These are phyloP conservation scores for Callyntrura guangdongensis DNA, from an alignment of 2,888 invertebrate species.

Conservation along the genomic window DNA sequence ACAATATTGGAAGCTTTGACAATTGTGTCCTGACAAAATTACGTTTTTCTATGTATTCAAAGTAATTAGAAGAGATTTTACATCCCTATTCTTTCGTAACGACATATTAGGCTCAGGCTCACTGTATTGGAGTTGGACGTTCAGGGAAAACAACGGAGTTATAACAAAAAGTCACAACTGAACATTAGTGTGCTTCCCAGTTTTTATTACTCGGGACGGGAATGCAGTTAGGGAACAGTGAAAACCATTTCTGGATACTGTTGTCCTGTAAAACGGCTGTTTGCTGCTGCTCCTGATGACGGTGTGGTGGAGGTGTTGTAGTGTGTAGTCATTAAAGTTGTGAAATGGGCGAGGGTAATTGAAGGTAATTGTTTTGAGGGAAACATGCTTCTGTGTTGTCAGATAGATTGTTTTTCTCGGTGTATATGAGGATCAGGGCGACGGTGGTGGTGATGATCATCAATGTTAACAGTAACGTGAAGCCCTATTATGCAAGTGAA, in stretches of 20 bases:
- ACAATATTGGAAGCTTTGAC: no score
- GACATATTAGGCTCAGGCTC: neutral
- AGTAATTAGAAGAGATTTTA: conserved; percentile 65
- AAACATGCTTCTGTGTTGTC: conserved; percentile 54
- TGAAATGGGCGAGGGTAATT: conserved; percentile 76
- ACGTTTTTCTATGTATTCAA: conserved; percentile 52
- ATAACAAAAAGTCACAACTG: neutral
- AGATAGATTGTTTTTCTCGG: conserved; percentile 31
- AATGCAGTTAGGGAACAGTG: neutral
- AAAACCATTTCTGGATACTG: conserved; percentile 57
- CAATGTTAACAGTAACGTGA: neutral
- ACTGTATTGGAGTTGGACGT: no score
- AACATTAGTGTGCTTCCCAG: neutral
- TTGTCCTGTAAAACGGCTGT: conserved; percentile 16
- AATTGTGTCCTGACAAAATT: neutral
- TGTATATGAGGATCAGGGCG: neutral
- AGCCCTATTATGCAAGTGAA: neutral
- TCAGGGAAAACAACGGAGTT: neutral
- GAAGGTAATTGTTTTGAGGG: conserved; percentile 75
- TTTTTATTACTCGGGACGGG: neutral
- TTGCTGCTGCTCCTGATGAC: neutral
- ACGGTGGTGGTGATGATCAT: neutral
- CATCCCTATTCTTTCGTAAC: conserved; percentile 15
- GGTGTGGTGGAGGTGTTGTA: neutral
- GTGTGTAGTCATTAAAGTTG: conserved; percentile 67